Percentiles rank a stretch among this genome's conserved stretches.
Conservation (phyloP, 2,113 vertebrate species). For the Rhagologus leucostigma region DNA sequence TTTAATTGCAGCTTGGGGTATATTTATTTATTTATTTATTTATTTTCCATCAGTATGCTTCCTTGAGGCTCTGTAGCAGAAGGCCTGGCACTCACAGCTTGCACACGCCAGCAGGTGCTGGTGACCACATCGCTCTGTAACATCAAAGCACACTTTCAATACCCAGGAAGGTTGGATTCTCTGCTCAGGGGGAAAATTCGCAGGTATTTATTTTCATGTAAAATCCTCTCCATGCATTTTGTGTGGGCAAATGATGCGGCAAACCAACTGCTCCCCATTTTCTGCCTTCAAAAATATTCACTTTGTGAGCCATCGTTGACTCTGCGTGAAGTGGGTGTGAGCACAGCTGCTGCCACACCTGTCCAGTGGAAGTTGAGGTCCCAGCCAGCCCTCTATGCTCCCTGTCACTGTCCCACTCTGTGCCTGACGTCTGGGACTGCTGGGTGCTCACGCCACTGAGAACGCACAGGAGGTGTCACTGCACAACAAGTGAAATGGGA, state of each 20-base stretch:
- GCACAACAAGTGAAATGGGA: not conserved
- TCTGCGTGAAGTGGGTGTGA: not conserved
- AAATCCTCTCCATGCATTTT: not conserved
- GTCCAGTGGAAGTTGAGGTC: not conserved
- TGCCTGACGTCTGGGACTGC: not conserved
- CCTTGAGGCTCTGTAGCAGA: not conserved
- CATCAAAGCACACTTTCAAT: not conserved
- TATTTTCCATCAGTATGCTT: not conserved
- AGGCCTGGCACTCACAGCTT: not conserved
- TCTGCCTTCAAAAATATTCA: not conserved
- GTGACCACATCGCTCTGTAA: rapidly evolving
- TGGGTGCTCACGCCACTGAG: rapidly evolving
- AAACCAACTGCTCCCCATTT: not conserved
- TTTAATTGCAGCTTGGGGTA: not conserved
- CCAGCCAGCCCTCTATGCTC: not conserved
- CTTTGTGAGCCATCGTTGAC: rapidly evolving
- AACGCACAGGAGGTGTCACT: not conserved
- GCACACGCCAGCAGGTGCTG: not conserved
- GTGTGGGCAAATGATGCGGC: not conserved
- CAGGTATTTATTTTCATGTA: not conserved
- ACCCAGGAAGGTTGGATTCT: not conserved
- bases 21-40: not conserved
- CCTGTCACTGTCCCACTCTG: not conserved
- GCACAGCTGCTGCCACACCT: not conserved
- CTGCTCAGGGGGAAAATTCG: not conserved